Evolutionary conservation across 2,113 vertebrate species (phyloP).

Genomic region (Poicephalus gulielmi): DNA sequence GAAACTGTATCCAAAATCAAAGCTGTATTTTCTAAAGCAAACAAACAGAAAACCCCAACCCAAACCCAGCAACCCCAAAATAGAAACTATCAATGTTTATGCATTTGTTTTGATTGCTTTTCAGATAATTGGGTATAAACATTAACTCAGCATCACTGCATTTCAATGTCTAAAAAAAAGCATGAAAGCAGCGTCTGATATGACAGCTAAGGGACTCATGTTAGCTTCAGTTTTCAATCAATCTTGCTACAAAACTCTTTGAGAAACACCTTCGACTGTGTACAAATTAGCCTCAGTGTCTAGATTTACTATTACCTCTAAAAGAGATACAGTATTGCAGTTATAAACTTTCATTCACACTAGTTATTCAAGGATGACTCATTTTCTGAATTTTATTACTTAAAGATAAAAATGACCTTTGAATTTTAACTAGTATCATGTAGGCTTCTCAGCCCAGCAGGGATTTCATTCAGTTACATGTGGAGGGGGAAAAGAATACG

Average conservation of each 20-base stretch:
- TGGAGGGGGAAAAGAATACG: not conserved
- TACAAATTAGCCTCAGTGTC: not conserved
- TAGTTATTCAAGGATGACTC: not conserved
- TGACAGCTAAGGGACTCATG: not conserved
- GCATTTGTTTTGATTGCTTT: conserved; percentile 15
- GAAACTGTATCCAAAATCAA: not conserved
- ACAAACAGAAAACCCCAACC: not conserved
- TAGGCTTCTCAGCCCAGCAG: not conserved
- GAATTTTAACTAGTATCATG: not conserved
- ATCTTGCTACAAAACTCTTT: not conserved
- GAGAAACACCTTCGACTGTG: not conserved
- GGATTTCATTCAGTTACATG: not conserved
- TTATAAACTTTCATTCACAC: conserved; percentile 18
- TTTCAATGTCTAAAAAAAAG: not conserved
- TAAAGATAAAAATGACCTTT: conserved; percentile 11
- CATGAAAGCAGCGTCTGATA: not conserved
- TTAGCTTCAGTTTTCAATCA: not conserved
- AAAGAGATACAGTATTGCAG: not conserved
- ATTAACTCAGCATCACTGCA: not conserved
- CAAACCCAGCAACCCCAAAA: not conserved
- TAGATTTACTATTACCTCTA: not conserved
- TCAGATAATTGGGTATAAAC: not conserved
- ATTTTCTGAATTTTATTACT: conserved; percentile 6
- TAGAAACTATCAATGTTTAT: not conserved
- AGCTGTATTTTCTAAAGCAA: conserved; percentile 2